phyloP scores from a whole-genome alignment of 1,140 invertebrate genomes.

The Ctenoplectra terminalis region DNA sequence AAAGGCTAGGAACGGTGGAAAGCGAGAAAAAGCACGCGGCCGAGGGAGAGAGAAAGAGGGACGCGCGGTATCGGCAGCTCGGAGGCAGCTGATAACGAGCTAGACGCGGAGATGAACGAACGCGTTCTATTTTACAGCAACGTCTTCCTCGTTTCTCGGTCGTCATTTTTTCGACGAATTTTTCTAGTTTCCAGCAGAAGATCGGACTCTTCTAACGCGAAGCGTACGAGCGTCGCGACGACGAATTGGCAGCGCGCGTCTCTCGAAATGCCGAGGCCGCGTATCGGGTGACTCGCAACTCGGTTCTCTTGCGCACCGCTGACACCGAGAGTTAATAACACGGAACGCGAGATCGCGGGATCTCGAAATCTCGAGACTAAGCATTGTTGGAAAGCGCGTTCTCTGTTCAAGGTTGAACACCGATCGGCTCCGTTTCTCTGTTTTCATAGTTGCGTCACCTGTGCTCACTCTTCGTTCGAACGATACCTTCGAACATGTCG shows the following conservation, averaged over 20 bases:
- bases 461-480: too few relatives aligned
- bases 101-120: background rate
- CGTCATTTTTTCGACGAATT: background rate
- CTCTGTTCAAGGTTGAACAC: too few relatives aligned
- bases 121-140: background rate
- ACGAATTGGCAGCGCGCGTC: constrained; percentile 1
- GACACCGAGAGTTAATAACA: background rate
- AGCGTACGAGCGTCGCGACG: background rate
- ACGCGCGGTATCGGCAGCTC: background rate
- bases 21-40: background rate
- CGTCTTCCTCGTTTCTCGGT: background rate
- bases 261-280: constrained; percentile 36
- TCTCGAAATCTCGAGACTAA: too few relatives aligned
- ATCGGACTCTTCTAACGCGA: too few relatives aligned
- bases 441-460: too few relatives aligned
- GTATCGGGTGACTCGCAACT: constrained; percentile 37
- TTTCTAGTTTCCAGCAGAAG: background rate
- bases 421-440: too few relatives aligned
- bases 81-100: background rate
- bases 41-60: background rate
- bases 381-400: too few relatives aligned
- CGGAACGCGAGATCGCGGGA: background rate
- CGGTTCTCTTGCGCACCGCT: constrained; percentile 20
- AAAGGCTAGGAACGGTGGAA: constrained; percentile 48
- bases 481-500: too few relatives aligned